Evolutionary conservation across 2,888 invertebrate genomes (phyloP), one percentile per base, ranked within the genome.

Genomic region (Pocota personata): DNA sequence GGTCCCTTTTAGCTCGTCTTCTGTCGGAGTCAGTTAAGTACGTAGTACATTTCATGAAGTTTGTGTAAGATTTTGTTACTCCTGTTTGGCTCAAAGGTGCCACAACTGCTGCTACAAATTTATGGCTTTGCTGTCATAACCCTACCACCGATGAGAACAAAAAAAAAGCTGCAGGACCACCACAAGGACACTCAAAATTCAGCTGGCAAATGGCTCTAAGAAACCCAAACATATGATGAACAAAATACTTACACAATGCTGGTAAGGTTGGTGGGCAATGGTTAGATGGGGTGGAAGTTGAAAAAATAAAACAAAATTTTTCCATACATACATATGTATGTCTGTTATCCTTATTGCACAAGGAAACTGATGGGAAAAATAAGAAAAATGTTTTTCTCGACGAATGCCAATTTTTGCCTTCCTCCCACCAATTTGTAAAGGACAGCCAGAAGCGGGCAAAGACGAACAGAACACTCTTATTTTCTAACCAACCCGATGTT

Each of bases 91-190:
- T 77, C 86, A 71, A 76, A 86, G 86, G 82, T 86, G 82, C 76
- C 71, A 82, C 80, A 82, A 86, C 71, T 82, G 76, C 82, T 86
- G 86, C 72, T 37, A 82, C 76, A 82, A 86, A 82, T 86, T 86
- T 86, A 86, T 86, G 67, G 76, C 48, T 43, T 72, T 86, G 48
- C 76, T 86, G 86, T 77, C 76, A 80, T 86, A 86, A 86, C 76
- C 82, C 71, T 66, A 64, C 58, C 52, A 43, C 73, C 43, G 32
- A 66, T 78, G 72, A 30, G 16, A 64, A 40, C 30, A 35, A 57
- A 35, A 46, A 43, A 71, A 46, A 7, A 40, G 48, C 27, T 62
- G 35, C 60, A 62, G n/a, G 32, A 60, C 72, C 43, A 62, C 57
- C 43, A 62, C 76, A 86, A 76, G 76, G 84, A 75, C 69, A 69